Evolutionary conservation across 2,888 invertebrate species (phyloP).

Genomic region (Aspidiotus destructor): DNA sequence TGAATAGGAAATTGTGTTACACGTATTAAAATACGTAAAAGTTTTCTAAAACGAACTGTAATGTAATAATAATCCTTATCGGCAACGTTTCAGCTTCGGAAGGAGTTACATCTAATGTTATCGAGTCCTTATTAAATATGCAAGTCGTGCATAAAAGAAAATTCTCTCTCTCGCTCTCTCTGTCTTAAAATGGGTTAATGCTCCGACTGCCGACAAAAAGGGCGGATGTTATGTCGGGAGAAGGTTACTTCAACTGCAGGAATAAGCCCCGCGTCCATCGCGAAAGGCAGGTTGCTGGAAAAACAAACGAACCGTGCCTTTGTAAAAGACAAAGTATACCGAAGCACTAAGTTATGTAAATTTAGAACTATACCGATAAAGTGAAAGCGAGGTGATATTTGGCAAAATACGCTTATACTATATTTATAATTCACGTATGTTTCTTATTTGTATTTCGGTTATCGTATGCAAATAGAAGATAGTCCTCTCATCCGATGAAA

Average conservation of each 20-base stretch:
- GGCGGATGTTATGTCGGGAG: constrained; percentile 29
- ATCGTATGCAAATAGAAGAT: constrained; percentile 3
- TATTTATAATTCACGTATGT: constrained; percentile 28
- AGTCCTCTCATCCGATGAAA: not conserved
- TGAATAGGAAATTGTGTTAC: not conserved
- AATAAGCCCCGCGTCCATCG: constrained; percentile 23
- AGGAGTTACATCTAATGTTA: constrained; percentile 29
- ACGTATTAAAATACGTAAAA: constrained; percentile 28
- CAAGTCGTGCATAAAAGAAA: constrained; percentile 32
- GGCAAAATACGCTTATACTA: constrained; percentile 19
- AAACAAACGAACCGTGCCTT: constrained; percentile 32
- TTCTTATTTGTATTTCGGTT: constrained; percentile 12
- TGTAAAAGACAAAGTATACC: constrained; percentile 29
- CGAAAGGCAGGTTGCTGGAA: constrained; percentile 28
- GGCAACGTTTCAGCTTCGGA: constrained; percentile 15
- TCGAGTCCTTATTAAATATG: constrained; percentile 32
- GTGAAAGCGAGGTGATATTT: constrained; percentile 19
- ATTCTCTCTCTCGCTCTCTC: constrained; percentile 8
- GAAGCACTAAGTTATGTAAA: constrained; percentile 33
- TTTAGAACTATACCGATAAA: constrained; percentile 24
- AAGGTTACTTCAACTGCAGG: constrained; percentile 29
- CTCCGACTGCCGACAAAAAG: constrained; percentile 24
- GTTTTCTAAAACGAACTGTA: constrained; percentile 12
- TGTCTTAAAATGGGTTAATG: constrained; percentile 28
- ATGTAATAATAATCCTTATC: constrained; percentile 29